Base-by-base conservation (phyloP, 2,113 vertebrate genomes). In the Micromys minutus region DNA sequence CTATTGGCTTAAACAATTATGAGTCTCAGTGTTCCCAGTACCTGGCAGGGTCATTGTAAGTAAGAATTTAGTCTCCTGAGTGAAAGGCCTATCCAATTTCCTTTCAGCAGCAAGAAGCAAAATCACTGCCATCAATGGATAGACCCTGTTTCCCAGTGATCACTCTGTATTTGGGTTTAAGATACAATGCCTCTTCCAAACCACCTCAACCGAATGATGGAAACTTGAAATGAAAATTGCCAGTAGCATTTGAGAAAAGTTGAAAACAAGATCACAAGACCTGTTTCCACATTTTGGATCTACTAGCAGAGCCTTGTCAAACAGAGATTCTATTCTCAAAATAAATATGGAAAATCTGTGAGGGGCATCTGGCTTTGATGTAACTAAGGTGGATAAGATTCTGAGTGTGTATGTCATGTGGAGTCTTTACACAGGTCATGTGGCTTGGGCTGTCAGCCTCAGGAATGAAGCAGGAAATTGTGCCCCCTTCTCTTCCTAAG, bases 281-380 rank as follows among this genome's bases (percentile, higher is more conserved):
- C 72, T 97, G 97, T 97, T 87, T 95, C 74, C 90, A 15, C 0
- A 97, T 97, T 98, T 98, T 97, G 6, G 63, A 69, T 52, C 65
- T 87, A 69, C 95, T 96, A 94, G 93, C 89, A 67, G 19, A 67
- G 6, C 42, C 83, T 74, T 97, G 90, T 97, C 96, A 97, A 97
- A 97, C 91, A 97, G 91, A 98, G 92, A 97, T 91, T 97, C 89
- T 90, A n/a, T 90, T 97, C 89, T 91, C 77, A 97, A 98, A 98
- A 96, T 97, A 97, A 98, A 98, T 97, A 97, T 0, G 57, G 87
- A 91, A 96, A 98, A 97, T 96, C 96, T 87, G 96, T 94, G 95
- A 93, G 76, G 89, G 0, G 29, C 59, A 59, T 97, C 96, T 96
- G 94, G 83, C 94, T 98, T 96, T 97, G 65, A 81, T 92, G 96